Evolutionary conservation across 2,113 vertebrate species (phyloP).

Genomic region (Vidua macroura): DNA sequence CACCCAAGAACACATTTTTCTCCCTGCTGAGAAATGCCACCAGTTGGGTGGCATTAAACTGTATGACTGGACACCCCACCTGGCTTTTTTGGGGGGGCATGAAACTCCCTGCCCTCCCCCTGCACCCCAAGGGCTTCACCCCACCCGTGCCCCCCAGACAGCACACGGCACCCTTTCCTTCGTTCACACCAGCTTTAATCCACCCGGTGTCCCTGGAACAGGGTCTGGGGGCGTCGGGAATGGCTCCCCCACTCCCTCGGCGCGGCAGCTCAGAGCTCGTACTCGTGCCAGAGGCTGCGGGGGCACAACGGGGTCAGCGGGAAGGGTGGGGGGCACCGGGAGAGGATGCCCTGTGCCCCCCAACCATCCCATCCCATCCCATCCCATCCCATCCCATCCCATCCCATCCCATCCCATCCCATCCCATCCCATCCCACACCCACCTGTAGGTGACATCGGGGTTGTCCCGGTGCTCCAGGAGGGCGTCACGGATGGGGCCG

Average conservation of each 20-base stretch:
- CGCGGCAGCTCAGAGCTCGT: background rate
- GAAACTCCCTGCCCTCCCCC: background rate
- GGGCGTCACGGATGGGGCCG: background rate
- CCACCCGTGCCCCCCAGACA: background rate
- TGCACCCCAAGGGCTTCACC: background rate
- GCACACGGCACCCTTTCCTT: background rate
- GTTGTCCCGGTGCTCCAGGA: background rate
- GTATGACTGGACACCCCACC: background rate
- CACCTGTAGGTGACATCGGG: background rate
- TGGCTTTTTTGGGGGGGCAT: too few species aligned
- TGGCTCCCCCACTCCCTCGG: background rate
- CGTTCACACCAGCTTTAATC: constrained; percentile 6
- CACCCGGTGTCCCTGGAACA: accelerated
- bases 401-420: background rate
- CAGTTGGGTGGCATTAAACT: background rate
- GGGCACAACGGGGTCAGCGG: background rate
- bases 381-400: background rate
- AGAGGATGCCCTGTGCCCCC: background rate
- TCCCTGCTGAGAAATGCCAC: background rate
- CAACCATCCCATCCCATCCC: background rate
- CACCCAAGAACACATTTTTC: background rate
- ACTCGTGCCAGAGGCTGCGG: constrained; percentile 54
- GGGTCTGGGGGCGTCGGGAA: background rate
- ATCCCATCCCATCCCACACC: background rate
- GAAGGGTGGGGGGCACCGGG: background rate